A percentile compares a stretch with the other conserved stretches of the same genome.
Conservation (phyloP, 2,888 invertebrate species). For the Cartodere bifasciata region DNA sequence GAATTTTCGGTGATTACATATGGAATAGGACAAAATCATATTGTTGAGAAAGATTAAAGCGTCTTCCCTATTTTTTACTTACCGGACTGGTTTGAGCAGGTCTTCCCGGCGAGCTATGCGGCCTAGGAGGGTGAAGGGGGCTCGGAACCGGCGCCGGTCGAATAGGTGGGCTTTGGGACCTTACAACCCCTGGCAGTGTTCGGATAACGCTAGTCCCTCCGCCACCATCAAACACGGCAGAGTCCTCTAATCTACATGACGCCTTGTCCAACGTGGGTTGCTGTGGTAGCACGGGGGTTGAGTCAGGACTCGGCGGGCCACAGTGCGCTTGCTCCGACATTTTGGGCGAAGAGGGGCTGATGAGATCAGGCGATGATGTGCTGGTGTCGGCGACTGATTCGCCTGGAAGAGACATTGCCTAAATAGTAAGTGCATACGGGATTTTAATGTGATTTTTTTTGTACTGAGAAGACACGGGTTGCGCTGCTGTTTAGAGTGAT, state of each 20-base stretch:
- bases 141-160: slow-evolving; percentile 29
- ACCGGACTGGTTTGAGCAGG: slow-evolving; percentile 31
- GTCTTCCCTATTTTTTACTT: too few relatives aligned
- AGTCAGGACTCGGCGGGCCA: slow-evolving; percentile 48
- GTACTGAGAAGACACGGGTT: too few relatives aligned
- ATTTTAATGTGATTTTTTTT: too few relatives aligned
- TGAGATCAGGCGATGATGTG: slow-evolving; percentile 81
- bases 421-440: too few relatives aligned
- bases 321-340: slow-evolving; percentile 49
- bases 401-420: slow-evolving; percentile 45
- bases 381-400: slow-evolving; percentile 90
- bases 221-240: slow-evolving; percentile 41
- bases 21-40: too few relatives aligned
- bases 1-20: too few relatives aligned
- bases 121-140: slow-evolving; percentile 30
- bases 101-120: slow-evolving; percentile 34
- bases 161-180: slow-evolving; percentile 31
- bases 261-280: slow-evolving; percentile 39
- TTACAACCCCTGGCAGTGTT: slow-evolving; percentile 23
- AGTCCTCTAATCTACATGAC: slow-evolving; percentile 37
- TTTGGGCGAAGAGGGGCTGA: slow-evolving; percentile 73
- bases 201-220: slow-evolving; percentile 28
- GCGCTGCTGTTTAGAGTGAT: too few relatives aligned
- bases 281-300: slow-evolving; percentile 39
- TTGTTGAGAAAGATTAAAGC: too few relatives aligned